Conservation (phyloP, 2,888 invertebrate genomes). For the Lamellibrachia columna region DNA sequence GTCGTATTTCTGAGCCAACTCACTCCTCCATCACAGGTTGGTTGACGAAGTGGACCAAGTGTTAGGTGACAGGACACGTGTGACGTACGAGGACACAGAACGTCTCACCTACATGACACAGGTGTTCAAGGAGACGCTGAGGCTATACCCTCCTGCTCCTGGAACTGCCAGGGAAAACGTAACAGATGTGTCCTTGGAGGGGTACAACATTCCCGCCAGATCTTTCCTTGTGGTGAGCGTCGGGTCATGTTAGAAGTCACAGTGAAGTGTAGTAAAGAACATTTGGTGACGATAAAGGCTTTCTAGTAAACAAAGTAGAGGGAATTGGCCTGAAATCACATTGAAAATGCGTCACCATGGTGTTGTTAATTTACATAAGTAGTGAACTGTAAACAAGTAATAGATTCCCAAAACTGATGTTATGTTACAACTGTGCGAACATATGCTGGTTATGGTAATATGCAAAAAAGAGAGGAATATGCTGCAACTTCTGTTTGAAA, state of each 20-base stretch:
- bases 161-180: constrained; percentile 23
- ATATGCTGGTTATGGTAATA: background rate
- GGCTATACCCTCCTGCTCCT: constrained; percentile 31
- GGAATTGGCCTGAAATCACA: background rate
- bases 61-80: constrained; percentile 6
- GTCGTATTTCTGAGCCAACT: too few species aligned
- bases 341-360: background rate
- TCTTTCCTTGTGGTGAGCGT: background rate
- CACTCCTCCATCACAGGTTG: background rate
- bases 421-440: background rate
- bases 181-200: constrained; percentile 20
- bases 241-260: background rate
- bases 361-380: background rate
- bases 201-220: constrained; percentile 23
- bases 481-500: background rate
- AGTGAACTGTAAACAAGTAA: background rate
- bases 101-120: constrained; percentile 24
- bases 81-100: constrained; percentile 25
- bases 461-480: background rate
- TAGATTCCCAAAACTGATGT: background rate
- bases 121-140: constrained; percentile 30
- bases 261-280: background rate
- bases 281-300: background rate
- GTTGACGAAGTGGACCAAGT: constrained; percentile 26
- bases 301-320: background rate